phyloP scores from a whole-genome alignment of 1,140 invertebrate species.

The Pseudomyrmex pallidus region DNA sequence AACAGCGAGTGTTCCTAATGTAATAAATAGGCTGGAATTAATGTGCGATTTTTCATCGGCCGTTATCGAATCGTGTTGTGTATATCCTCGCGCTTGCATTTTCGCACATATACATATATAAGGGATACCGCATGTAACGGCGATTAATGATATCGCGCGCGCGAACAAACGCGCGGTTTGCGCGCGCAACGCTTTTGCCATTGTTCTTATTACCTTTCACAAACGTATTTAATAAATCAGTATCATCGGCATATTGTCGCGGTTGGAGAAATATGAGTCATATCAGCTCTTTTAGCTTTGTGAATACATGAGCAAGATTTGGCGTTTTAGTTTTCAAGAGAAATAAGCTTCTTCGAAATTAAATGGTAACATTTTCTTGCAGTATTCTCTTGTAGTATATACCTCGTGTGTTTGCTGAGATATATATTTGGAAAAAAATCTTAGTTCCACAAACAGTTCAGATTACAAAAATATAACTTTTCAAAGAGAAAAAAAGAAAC shows the following conservation, averaged over 20 bases:
- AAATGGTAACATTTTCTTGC: not conserved
- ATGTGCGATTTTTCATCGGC: constrained; percentile 55
- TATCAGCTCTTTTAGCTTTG: constrained; percentile 1
- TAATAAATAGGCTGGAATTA: constrained; percentile 61
- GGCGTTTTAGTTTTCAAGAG: not conserved
- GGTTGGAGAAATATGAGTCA: not conserved
- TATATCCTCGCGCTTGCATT: constrained; percentile 40
- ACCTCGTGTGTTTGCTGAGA: not conserved
- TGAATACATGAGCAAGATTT: not conserved
- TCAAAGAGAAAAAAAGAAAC: too few species aligned
- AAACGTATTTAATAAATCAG: constrained; percentile 48
- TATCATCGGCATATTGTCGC: constrained; percentile 24
- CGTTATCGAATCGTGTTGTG: constrained; percentile 47
- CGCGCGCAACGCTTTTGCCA: not conserved
- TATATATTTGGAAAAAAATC: not conserved
- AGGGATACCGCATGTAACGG: constrained; percentile 36
- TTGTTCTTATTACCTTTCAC: constrained; percentile 34
- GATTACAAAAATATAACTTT: too few species aligned
- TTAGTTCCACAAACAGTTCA: too few species aligned
- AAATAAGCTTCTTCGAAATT: not conserved
- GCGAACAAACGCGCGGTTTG: constrained; percentile 38
- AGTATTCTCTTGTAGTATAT: not conserved
- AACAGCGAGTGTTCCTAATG: constrained; percentile 59
- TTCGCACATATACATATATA: constrained; percentile 22
- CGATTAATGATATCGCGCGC: constrained; percentile 53